phyloP scores from a whole-genome alignment of 2,888 invertebrate genomes.

The Baccha elongata region DNA sequence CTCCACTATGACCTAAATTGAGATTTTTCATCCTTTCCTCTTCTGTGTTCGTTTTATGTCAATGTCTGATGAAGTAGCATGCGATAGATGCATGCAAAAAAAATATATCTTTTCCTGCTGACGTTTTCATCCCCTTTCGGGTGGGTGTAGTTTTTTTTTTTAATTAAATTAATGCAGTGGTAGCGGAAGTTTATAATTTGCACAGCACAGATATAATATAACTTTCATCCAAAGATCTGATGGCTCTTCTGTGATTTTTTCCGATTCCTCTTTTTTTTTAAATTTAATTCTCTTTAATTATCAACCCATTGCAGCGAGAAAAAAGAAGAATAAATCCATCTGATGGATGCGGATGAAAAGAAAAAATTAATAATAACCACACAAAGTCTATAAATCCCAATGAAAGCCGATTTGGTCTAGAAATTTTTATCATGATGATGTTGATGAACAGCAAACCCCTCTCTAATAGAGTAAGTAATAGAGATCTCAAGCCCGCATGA shows the following conservation, averaged over 20 bases:
- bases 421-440: conserved; percentile 40
- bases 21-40: conserved; percentile 22
- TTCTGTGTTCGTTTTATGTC: conserved; percentile 37
- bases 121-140: not conserved
- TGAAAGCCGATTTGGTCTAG: conserved; percentile 53
- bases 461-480: conserved; percentile 49
- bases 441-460: conserved; percentile 39
- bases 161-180: conserved; percentile 65
- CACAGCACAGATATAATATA: conserved; percentile 45
- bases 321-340: conserved; percentile 11
- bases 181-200: conserved; percentile 63
- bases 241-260: conserved; percentile 8
- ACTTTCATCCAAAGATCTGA: not conserved
- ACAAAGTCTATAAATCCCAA: conserved; percentile 48
- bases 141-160: conserved; percentile 45
- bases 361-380: conserved; percentile 42
- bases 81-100: conserved; percentile 17
- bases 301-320: conserved; percentile 18
- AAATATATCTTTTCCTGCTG: conserved; percentile 25
- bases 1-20: conserved; percentile 60
- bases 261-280: conserved; percentile 5
- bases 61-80: conserved; percentile 52
- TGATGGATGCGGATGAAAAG: conserved; percentile 16
- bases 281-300: conserved; percentile 60
- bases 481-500: conserved; percentile 26